Conservation (phyloP, 2,113 vertebrate species). For the Rhipidura dahli region DNA sequence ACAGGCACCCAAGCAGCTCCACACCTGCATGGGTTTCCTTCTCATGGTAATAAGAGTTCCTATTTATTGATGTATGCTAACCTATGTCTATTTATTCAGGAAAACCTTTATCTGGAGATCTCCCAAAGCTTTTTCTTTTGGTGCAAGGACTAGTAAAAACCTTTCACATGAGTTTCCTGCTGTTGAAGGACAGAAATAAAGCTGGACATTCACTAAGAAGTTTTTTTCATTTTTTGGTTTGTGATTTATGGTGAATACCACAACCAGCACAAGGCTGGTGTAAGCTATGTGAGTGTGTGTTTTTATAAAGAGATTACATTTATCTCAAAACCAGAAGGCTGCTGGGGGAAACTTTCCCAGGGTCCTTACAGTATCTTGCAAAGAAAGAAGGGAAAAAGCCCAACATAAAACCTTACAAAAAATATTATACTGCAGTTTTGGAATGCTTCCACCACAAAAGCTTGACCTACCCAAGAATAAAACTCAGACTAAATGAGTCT, state of each 20-base stretch:
- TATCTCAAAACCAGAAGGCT: conserved; percentile 4
- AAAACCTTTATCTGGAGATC: neutral
- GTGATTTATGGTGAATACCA: neutral
- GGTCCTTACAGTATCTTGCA: neutral
- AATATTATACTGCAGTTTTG: neutral
- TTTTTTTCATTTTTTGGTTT: neutral
- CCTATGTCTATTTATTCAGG: neutral
- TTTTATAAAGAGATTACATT: conserved; percentile 21
- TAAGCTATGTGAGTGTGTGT: neutral
- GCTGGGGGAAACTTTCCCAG: neutral
- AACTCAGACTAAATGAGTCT: neutral
- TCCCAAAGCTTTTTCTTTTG: neutral
- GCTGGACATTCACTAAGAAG: neutral
- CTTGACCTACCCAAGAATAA: neutral
- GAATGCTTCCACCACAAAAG: neutral
- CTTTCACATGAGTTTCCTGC: neutral
- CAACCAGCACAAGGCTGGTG: neutral
- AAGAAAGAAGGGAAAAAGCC: neutral
- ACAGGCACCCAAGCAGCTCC: neutral
- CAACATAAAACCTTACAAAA: neutral
- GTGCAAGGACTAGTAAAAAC: neutral
- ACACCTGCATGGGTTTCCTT: neutral
- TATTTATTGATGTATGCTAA: neutral
- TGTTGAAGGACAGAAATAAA: neutral
- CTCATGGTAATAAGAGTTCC: neutral